A percentile compares a stretch with the other conserved stretches of the same genome.
Conservation (phyloP, 2,797 vertebrate species). For the Fratercula arctica region DNA sequence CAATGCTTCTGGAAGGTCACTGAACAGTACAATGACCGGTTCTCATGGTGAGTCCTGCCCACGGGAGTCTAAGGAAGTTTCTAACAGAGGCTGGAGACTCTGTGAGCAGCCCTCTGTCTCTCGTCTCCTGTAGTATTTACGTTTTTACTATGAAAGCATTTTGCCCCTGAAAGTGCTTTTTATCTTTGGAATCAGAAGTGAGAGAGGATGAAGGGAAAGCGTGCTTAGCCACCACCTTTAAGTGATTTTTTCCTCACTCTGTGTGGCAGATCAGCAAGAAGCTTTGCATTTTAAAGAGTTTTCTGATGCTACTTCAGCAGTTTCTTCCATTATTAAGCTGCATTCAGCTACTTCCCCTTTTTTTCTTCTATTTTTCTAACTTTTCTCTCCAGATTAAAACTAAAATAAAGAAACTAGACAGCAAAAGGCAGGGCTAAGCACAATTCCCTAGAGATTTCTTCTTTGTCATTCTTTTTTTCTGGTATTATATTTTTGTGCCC, state of each 20-base stretch:
- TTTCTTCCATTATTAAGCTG: constrained; percentile 43
- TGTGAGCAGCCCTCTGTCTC: neutral
- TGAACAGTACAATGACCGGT: neutral
- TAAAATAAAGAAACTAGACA: neutral
- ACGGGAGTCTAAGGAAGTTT: neutral
- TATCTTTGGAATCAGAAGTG: constrained; percentile 11
- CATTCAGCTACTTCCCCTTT: neutral
- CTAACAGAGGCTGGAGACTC: neutral
- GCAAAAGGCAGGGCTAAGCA: constrained; percentile 9
- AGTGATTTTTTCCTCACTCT: neutral
- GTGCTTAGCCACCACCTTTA: constrained; percentile 19
- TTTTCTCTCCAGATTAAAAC: neutral
- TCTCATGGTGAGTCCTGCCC: neutral
- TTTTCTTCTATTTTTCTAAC: neutral
- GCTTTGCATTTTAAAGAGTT: constrained; percentile 39
- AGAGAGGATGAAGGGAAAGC: neutral
- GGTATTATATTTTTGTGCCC: neutral
- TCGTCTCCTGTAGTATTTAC: neutral
- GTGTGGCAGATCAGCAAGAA: neutral
- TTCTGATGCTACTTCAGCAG: constrained; percentile 48
- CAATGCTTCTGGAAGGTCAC: neutral
- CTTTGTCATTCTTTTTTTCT: neutral
- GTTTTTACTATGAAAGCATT: neutral
- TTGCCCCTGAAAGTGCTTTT: neutral
- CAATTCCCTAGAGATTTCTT: neutral